Percentiles rank a stretch among this genome's conserved stretches.
These are phyloP conservation scores for Drosophila mimetica DNA, from an alignment of 2,888 invertebrate genomes.

Conservation along the genomic window DNA sequence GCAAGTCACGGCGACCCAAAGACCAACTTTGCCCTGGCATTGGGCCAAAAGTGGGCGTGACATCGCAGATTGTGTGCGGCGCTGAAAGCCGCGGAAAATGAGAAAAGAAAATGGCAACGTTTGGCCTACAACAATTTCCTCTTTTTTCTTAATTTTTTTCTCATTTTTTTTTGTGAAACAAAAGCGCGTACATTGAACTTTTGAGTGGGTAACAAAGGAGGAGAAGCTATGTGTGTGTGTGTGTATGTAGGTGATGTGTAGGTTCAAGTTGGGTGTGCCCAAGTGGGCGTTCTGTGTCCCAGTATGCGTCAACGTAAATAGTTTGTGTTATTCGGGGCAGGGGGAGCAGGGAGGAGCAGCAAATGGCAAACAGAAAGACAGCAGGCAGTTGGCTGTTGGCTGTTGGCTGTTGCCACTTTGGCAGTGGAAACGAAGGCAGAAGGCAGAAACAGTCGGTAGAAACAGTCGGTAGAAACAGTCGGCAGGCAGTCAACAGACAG, in stretches of 20 bases:
- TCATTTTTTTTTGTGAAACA: conserved; percentile 53
- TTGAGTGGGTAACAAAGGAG: conserved; percentile 27
- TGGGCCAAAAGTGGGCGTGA: conserved; percentile 46
- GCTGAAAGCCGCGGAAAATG: conserved; percentile 56
- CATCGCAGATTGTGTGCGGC: conserved; percentile 43
- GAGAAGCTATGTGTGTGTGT: too few relatives aligned
- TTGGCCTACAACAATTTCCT: conserved; percentile 55
- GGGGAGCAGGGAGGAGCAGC: conserved; percentile 18
- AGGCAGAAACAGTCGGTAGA: conserved; percentile 13
- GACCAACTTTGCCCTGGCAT: conserved; percentile 70
- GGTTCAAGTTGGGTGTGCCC: conserved; percentile 25
- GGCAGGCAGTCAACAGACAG: conserved; percentile 49
- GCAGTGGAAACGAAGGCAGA: conserved; percentile 41
- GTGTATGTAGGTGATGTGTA: conserved; percentile 7
- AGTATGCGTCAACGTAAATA: conserved; percentile 63
- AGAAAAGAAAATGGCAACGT: conserved; percentile 60
- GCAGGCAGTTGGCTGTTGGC: conserved; percentile 39
- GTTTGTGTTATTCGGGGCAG: conserved; percentile 53
- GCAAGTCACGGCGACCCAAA: conserved; percentile 65
- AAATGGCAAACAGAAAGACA: conserved; percentile 47
- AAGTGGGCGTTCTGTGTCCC: conserved; percentile 54
- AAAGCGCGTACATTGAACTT: conserved; percentile 73
- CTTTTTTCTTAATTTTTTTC: not conserved
- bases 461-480: conserved; percentile 41
- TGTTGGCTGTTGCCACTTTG: conserved; percentile 56